phyloP scores from a whole-genome alignment of 2,888 invertebrate species.

The Cacoxenus indagator region DNA sequence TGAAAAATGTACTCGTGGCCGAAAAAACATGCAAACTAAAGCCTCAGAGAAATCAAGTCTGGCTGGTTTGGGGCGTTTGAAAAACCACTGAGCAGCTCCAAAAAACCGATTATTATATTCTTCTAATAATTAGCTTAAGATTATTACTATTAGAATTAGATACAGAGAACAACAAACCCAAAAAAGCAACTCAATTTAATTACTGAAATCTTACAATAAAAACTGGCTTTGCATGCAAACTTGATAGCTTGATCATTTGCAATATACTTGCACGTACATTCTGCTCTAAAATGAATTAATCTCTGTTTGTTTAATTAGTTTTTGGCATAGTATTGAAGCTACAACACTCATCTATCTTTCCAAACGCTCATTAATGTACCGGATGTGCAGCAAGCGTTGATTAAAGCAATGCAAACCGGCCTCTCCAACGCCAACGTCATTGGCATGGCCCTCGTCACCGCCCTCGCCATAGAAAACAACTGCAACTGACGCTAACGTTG shows the following conservation, averaged over 20 bases:
- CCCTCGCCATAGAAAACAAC: background rate
- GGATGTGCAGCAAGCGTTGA: conserved; percentile 48
- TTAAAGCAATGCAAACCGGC: background rate
- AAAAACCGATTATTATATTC: background rate
- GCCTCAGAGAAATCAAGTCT: background rate
- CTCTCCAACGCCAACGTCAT: background rate
- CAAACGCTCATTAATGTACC: conserved; percentile 53
- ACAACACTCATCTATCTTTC: conserved; percentile 30
- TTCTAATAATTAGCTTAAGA: conserved; percentile 51
- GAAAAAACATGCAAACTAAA: background rate
- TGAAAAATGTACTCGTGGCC: background rate
- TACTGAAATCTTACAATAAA: conserved; percentile 25
- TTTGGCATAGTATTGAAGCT: too few relatives aligned
- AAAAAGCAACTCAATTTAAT: background rate
- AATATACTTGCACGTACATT: background rate
- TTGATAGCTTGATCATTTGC: background rate
- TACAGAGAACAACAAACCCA: conserved; percentile 16
- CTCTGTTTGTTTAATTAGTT: background rate
- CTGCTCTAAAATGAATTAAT: too few relatives aligned
- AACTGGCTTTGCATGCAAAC: background rate
- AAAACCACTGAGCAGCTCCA: background rate
- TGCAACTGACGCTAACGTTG: conserved; percentile 2
- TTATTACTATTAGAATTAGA: conserved; percentile 24
- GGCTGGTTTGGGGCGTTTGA: background rate
- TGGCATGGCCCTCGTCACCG: too few relatives aligned